A percentile compares a stretch with the other conserved stretches of the same genome.
Evolutionary conservation across 2,113 vertebrate genomes (phyloP).

Genomic region (Actinemys pallida): DNA sequence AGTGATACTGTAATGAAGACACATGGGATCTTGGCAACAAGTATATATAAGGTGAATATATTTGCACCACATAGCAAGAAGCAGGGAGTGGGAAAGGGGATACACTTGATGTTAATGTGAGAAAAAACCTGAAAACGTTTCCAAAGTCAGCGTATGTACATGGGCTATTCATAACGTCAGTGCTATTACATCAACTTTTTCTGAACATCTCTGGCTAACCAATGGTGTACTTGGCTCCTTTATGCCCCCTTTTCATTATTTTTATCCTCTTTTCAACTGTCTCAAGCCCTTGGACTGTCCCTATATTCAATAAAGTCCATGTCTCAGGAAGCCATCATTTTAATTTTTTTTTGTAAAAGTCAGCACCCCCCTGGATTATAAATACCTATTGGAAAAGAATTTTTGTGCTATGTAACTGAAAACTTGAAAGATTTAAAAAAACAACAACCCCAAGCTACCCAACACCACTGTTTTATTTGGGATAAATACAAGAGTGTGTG

Average conservation of each 20-base stretch:
- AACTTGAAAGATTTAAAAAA: neutral
- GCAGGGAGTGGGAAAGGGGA: neutral
- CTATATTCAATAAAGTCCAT: neutral
- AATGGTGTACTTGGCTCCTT: neutral
- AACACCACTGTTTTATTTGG: neutral
- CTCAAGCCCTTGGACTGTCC: neutral
- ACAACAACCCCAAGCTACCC: neutral
- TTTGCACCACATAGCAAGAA: neutral
- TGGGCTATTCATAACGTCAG: rapidly evolving
- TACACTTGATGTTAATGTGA: neutral
- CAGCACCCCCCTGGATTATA: neutral
- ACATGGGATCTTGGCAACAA: neutral
- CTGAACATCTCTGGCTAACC: neutral
- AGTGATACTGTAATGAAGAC: neutral
- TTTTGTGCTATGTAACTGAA: neutral
- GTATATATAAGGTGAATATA: neutral
- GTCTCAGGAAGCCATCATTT: neutral
- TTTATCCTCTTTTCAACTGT: neutral
- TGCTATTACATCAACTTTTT: neutral
- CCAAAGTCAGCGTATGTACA: neutral
- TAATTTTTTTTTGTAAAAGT: neutral
- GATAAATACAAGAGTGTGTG: neutral
- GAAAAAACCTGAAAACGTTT: neutral
- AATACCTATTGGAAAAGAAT: neutral
- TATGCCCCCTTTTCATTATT: neutral